These are phyloP conservation scores for Trichopoda pennipes DNA, from an alignment of 2,888 invertebrate species.

Conservation along the genomic window DNA sequence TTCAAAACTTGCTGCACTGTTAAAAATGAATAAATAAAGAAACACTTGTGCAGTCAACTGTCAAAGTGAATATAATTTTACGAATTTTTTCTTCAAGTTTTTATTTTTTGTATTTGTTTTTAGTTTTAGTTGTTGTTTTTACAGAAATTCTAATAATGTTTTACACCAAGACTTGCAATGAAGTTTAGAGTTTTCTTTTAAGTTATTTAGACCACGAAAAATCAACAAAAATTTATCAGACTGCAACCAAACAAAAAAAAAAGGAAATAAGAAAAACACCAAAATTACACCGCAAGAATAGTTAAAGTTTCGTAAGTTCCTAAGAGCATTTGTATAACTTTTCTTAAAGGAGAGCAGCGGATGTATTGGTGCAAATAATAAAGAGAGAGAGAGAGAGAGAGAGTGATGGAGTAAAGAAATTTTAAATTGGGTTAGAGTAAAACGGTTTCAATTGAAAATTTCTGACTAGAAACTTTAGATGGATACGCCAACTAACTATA, in stretches of 20 bases:
- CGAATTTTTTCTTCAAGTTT: neutral
- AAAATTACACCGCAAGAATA: conserved; percentile 17
- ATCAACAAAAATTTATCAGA: conserved; percentile 63
- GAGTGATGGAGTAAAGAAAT: too few relatives aligned
- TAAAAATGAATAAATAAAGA: conserved; percentile 14
- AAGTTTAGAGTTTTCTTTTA: conserved; percentile 35
- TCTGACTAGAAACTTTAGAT: too few relatives aligned
- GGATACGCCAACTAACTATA: too few relatives aligned
- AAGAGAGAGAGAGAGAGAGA: neutral
- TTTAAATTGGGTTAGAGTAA: conserved; percentile 18
- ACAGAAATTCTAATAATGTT: conserved; percentile 36
- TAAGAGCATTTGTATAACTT: conserved; percentile 18
- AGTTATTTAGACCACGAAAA: conserved; percentile 59
- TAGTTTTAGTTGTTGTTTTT: conserved; percentile 10
- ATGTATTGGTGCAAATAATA: neutral
- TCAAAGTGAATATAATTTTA: conserved; percentile 45
- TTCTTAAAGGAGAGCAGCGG: neutral
- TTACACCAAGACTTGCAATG: conserved; percentile 17
- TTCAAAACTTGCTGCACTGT: neutral
- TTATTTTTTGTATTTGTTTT: neutral
- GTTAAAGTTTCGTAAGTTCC: conserved; percentile 28
- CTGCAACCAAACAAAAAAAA: conserved; percentile 41
- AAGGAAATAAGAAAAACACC: conserved; percentile 1
- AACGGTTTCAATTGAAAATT: too few relatives aligned
- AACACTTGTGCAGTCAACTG: conserved; percentile 20